Evolutionary conservation across 1,140 invertebrate species (phyloP).

Genomic region (Agraylea sexmaculata): DNA sequence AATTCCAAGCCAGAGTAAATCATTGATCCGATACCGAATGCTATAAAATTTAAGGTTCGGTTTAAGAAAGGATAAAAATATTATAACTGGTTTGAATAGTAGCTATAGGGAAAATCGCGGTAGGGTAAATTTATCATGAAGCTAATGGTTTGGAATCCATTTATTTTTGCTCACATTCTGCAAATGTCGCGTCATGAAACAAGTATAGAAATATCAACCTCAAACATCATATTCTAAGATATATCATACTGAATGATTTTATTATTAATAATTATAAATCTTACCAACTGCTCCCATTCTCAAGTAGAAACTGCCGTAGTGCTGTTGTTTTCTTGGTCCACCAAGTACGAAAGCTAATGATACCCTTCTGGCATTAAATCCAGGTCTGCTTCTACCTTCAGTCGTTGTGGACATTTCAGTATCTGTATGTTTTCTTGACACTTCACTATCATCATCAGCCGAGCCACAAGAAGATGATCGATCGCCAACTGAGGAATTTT

Average conservation of each 20-base stretch:
- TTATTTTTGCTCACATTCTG: neutral
- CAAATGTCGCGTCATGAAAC: neutral
- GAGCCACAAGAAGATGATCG: slow-evolving; percentile 34
- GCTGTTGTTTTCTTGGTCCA: slow-evolving; percentile 42
- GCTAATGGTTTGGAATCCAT: too few species aligned
- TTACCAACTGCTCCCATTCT: slow-evolving; percentile 84
- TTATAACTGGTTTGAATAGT: neutral
- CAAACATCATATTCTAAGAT: too few species aligned
- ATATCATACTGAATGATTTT: too few species aligned
- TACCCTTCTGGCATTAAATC: slow-evolving; percentile 31
- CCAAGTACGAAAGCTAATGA: slow-evolving; percentile 37
- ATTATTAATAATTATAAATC: too few species aligned
- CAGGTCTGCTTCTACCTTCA: slow-evolving; percentile 13
- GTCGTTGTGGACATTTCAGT: slow-evolving; percentile 43
- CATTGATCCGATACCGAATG: slow-evolving; percentile 89
- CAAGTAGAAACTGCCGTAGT: slow-evolving; percentile 87
- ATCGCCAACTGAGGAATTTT: slow-evolving; percentile 7
- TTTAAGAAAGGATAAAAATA: slow-evolving; percentile 2
- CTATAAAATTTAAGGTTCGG: slow-evolving; percentile 33
- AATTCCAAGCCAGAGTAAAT: slow-evolving; percentile 91
- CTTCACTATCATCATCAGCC: slow-evolving; percentile 33
- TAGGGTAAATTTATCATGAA: too few species aligned
- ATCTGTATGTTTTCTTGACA: slow-evolving; percentile 43
- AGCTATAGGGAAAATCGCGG: too few species aligned
- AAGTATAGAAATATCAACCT: too few species aligned